These are phyloP conservation scores for Seriola aureovittata DNA, from an alignment of 2,113 vertebrate genomes.

Conservation along the genomic window DNA sequence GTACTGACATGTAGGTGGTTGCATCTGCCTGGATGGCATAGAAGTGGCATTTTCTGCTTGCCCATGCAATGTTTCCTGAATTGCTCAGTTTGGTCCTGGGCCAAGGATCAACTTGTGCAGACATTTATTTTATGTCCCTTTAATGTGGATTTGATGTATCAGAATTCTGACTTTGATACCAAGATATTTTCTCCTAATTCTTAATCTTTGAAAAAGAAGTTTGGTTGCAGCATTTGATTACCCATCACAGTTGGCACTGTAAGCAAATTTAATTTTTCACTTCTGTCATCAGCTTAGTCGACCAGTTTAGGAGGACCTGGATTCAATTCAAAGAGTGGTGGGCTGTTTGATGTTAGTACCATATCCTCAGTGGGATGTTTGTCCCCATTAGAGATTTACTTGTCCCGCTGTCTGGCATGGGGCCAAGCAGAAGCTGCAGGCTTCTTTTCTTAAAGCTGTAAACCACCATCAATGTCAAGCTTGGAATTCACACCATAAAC, in stretches of 20 bases:
- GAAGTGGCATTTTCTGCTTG: constrained; percentile 56
- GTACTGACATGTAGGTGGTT: neutral
- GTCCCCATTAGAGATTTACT: constrained; percentile 71
- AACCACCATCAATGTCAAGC: constrained; percentile 31
- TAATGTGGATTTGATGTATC: neutral
- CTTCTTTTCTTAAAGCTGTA: constrained; percentile 46
- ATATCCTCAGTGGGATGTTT: constrained; percentile 66
- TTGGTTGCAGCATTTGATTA: neutral
- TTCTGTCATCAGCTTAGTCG: constrained; percentile 37
- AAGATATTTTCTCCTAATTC: neutral
- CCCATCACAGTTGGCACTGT: constrained; percentile 16
- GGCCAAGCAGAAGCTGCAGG: constrained; percentile 49
- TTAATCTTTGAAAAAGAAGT: constrained; percentile 8
- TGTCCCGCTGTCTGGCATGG: constrained; percentile 56
- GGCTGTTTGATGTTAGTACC: constrained; percentile 58
- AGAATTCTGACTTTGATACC: neutral
- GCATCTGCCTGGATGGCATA: constrained; percentile 42
- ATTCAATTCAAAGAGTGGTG: constrained; percentile 55
- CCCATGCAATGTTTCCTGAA: constrained; percentile 14
- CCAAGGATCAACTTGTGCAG: constrained; percentile 5
- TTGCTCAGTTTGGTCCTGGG: constrained; percentile 1
- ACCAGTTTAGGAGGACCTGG: constrained; percentile 51
- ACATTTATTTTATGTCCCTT: neutral
- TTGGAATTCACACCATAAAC: constrained; percentile 3
- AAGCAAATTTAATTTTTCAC: constrained; percentile 37